Evolutionary conservation across 2,888 invertebrate species (phyloP), one percentile per base, ranked within the genome.

Genomic region (Aphodius sticticus): DNA sequence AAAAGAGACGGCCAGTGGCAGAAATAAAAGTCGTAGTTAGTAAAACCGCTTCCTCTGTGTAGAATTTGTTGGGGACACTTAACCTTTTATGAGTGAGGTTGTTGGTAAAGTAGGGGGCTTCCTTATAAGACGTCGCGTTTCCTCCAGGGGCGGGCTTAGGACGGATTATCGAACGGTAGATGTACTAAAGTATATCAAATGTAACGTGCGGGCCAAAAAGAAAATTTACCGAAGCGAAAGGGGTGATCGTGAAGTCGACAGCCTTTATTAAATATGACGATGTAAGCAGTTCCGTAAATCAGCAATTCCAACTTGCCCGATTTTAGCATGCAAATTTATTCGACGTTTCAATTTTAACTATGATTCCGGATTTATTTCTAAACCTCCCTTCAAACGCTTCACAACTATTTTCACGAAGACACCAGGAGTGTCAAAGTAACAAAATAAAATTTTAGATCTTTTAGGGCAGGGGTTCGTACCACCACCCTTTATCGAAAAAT

Each of bases 21-120:
- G 53, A 53, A 12, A 12, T 53, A 53, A 53, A 53, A 53, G 53
- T 53, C 53, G 53, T 53, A 12, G 9, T 53, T 53, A 53, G 53
- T 7, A 53, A 53, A 53, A 53, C 53, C 53, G 53, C 12, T 53
- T 12, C 12, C 53, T 5, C 53, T 5, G 53, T 53, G 53, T 53
- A 53, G 12, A 53, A 53, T 53, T 53, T 53, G 53, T 53, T 53
- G 53, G 53, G 53, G 53, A 12, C 53, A 53, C 53, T 53, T 53
- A 53, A 53, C 53, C 53, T 53, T 53, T 53, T 53, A 53, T 53
- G 53, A 53, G 53, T 53, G 53, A 53, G 53, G 53, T 53, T 53
- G 53, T 53, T 53, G 53, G 53, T 53, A 53, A 53, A 53, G 53
- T 53, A 53, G 12, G 53, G 53, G 53, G 53, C 53, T 53, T 12